Base-by-base conservation (phyloP, 2,797 vertebrate species). In the Syngnathus rostellatus region DNA sequence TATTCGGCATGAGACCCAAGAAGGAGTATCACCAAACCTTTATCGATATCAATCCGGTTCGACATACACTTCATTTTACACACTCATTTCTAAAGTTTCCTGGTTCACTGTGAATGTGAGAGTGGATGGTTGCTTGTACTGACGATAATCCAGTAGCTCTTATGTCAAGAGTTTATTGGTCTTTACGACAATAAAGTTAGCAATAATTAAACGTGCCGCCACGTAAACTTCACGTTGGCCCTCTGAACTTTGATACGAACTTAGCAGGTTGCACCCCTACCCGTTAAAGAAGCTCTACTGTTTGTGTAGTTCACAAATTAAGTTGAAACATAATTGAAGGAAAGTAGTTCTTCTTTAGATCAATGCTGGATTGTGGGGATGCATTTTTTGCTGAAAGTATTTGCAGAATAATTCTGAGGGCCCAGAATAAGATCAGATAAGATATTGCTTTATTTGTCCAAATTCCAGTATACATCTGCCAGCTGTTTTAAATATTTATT, bases 1-100 rank as follows among this genome's bases (percentile, higher is more conserved):
- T 99, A 41, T 77, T 88, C 0, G 95, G 96, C 69, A 94, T 99
- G 91, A 85, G 67, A 7, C 97, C 97, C 1, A 86, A 78, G 0
- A 93, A 95, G 77, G 91, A 95, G 19, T 72, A 92, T 2, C 95
- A 99, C 6, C 88, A 96, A 85, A 95, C 95, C 0, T 70, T 86
- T 66, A 81, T 98, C 55, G 97, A 98, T 66, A 83, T 99, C 70
- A 90, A 97, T 73, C 95, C 96, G 39, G 97, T 99, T 90, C 72
- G 92, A 77, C 48, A 8, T 63, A 8, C 12, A 6, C 10, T 39
- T 62, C 39, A 23, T 10, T 62, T 10, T 23, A 40, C 14, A 45
- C 19, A 6, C 14, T 58, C 12, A 43, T 45, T n/a, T 43, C 8
- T 8, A 9, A 16, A 5, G 8, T 40, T 40, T 17, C 11, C 14